These are phyloP conservation scores for Cyclophora punctaria DNA, from an alignment of 2,888 invertebrate species.

Conservation along the genomic window DNA sequence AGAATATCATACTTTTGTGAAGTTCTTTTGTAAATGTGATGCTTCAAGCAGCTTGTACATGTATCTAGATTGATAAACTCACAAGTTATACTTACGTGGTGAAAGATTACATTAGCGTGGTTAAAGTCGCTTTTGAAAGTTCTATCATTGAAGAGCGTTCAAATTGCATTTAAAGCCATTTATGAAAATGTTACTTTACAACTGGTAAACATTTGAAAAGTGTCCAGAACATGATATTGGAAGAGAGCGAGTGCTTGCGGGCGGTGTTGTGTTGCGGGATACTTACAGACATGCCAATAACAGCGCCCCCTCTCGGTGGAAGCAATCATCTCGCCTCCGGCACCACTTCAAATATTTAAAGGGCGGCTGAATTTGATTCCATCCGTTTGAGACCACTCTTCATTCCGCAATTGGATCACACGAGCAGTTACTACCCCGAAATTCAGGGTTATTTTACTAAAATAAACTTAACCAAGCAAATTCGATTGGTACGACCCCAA, in stretches of 20 bases:
- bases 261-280: slow-evolving; percentile 4
- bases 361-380: slow-evolving; percentile 62
- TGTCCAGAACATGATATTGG: no score
- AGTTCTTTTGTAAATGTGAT: no score
- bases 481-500: slow-evolving; percentile 55
- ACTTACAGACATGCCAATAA: slow-evolving; percentile 2
- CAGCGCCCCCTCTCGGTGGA: slow-evolving; percentile 8
- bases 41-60: no score
- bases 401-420: slow-evolving; percentile 67
- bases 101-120: no score
- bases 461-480: slow-evolving; percentile 59
- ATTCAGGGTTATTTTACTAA: slow-evolving; percentile 49
- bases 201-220: no score
- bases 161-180: no score
- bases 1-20: no score
- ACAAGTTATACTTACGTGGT: no score
- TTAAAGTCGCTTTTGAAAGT: no score
- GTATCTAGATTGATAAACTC: no score
- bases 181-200: no score
- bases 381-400: slow-evolving; percentile 35
- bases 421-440: slow-evolving; percentile 49
- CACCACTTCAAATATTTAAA: slow-evolving; percentile 71
- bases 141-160: no score
- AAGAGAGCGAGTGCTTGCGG: neutral
- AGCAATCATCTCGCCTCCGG: slow-evolving; percentile 28